Conservation (phyloP, 2,797 vertebrate genomes). For the Thripadectes ignobilis region DNA sequence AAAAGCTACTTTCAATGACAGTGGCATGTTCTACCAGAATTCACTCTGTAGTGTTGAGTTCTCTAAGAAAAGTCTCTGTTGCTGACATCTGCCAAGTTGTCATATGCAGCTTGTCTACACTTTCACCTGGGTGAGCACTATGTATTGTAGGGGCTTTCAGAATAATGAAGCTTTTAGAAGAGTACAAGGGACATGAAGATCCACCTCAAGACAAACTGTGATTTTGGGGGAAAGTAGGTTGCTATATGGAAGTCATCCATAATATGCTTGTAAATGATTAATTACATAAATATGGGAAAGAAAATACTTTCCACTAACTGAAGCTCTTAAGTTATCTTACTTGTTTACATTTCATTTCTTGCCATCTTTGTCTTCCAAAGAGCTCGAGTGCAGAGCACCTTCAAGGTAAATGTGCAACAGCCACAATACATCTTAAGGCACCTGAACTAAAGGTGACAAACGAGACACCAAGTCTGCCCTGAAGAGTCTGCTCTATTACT, state of each 20-base stretch:
- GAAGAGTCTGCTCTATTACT: background rate
- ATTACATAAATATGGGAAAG: background rate
- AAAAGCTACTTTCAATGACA: background rate
- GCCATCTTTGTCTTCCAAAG: background rate
- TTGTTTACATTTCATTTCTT: background rate
- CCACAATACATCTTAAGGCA: background rate
- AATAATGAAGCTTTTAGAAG: background rate
- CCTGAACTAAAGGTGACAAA: background rate
- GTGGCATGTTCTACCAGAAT: background rate
- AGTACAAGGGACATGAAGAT: background rate
- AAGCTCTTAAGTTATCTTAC: background rate
- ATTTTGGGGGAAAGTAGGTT: background rate
- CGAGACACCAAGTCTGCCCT: background rate
- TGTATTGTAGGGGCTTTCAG: background rate
- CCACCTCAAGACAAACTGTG: background rate
- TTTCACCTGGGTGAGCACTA: background rate
- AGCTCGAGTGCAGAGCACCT: background rate
- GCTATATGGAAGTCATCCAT: background rate
- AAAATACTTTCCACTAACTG: background rate
- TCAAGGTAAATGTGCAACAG: background rate
- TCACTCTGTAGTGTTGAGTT: background rate
- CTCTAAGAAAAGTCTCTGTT: background rate
- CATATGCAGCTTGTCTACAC: background rate
- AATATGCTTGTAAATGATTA: background rate
- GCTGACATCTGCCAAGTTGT: background rate